A percentile compares a stretch with the other conserved stretches of the same genome.
These are phyloP conservation scores for Brachyalestes nurse DNA, from an alignment of 2,797 vertebrate species.

Conservation along the genomic window DNA sequence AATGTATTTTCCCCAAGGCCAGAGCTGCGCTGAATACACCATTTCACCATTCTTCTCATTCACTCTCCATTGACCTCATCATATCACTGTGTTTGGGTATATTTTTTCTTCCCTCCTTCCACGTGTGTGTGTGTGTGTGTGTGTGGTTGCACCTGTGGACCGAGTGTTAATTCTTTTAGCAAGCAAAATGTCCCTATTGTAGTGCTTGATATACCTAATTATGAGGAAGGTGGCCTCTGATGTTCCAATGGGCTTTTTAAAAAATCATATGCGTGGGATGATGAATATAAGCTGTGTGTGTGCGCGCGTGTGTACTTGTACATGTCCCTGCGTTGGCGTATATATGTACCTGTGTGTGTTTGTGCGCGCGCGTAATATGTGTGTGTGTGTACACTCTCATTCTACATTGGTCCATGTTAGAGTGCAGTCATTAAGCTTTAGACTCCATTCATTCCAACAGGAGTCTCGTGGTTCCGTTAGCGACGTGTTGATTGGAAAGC, in stretches of 20 bases:
- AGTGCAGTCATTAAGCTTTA: constrained; percentile 24
- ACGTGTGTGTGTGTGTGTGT: background rate
- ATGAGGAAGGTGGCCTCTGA: constrained; percentile 18
- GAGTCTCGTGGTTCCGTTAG: background rate
- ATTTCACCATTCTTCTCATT: constrained; percentile 41
- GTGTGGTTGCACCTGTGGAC: constrained; percentile 1
- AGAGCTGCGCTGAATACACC: constrained; percentile 21
- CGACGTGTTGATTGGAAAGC: constrained; percentile 4
- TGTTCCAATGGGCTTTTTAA: constrained; percentile 2
- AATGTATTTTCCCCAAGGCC: constrained; percentile 49
- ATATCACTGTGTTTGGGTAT: constrained; percentile 41
- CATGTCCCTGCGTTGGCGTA: no score
- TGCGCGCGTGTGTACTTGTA: background rate
- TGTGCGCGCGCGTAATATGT: background rate
- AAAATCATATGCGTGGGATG: background rate
- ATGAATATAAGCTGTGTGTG: background rate
- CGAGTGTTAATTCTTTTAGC: constrained; percentile 35
- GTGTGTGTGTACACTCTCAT: no score
- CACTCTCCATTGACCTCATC: constrained; percentile 39
- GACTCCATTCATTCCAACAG: constrained; percentile 17
- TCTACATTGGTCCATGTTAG: background rate
- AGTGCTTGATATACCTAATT: constrained; percentile 36
- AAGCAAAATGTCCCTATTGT: constrained; percentile 28
- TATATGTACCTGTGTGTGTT: background rate
- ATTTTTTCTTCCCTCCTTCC: constrained; percentile 6